phyloP scores from a whole-genome alignment of 2,888 invertebrate genomes.

The Pheosia tremula region DNA sequence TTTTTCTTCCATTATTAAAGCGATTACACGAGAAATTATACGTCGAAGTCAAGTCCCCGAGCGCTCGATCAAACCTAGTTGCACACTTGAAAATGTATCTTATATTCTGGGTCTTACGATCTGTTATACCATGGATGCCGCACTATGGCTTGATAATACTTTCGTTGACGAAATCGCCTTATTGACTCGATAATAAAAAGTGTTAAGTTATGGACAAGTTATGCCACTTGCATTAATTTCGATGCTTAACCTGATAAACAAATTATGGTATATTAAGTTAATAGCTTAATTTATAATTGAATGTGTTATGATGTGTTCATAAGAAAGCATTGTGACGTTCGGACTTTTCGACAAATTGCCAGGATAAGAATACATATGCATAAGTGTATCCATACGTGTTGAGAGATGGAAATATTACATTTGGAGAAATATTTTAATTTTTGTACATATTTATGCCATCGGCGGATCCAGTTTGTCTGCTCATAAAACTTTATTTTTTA shows the following conservation, averaged over 20 bases:
- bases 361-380: conserved; percentile 50
- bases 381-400: conserved; percentile 22
- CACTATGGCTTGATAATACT: conserved; percentile 58
- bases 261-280: conserved; percentile 83
- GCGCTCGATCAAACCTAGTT: conserved; percentile 52
- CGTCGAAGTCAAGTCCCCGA: conserved; percentile 72
- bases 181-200: conserved; percentile 82
- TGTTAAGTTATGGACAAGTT: conserved; percentile 83
- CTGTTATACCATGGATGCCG: conserved; percentile 40
- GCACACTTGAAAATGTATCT: conserved; percentile 40
- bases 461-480: conserved; percentile 51
- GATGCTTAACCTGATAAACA: conserved; percentile 85
- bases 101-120: conserved; percentile 42
- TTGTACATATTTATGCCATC: conserved; percentile 42
- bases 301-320: conserved; percentile 75
- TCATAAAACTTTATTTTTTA: conserved; percentile 59
- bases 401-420: conserved; percentile 49
- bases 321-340: conserved; percentile 76
- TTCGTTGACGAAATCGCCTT: conserved; percentile 80
- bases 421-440: conserved; percentile 57
- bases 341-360: conserved; percentile 72
- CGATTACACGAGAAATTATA: conserved; percentile 85
- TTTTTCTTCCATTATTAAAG: conserved; percentile 83
- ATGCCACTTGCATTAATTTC: conserved; percentile 83
- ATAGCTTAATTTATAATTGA: conserved; percentile 85